Percentiles rank a stretch among this genome's conserved stretches.
These are phyloP conservation scores for Carettochelys insculpta DNA, from an alignment of 2,113 vertebrate genomes.

Conservation along the genomic window DNA sequence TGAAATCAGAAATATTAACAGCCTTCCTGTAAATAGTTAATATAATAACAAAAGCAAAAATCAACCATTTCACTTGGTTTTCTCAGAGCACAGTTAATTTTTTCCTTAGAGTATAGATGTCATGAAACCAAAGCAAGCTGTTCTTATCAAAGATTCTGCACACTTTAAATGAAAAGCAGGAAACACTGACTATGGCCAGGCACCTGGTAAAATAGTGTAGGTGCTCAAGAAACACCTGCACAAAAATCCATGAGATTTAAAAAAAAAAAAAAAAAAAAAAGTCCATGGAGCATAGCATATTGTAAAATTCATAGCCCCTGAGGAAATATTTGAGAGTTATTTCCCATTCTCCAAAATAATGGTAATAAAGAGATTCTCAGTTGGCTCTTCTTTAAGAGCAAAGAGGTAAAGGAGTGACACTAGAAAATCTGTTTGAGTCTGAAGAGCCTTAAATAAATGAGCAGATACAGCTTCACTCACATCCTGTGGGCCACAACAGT, in stretches of 20 bases:
- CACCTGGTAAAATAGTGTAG: neutral
- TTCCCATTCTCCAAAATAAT: neutral
- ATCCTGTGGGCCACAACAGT: neutral
- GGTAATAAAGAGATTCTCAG: neutral
- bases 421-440: neutral
- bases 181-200: neutral
- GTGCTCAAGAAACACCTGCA: neutral
- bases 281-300: neutral
- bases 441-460: neutral
- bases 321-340: neutral
- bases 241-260: neutral
- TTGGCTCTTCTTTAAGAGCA: neutral
- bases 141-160: neutral
- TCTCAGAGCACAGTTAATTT: neutral
- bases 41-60: neutral
- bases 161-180: neutral
- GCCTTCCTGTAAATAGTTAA: neutral
- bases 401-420: neutral
- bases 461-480: neutral
- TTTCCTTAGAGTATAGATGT: neutral
- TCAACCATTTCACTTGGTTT: neutral
- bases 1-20: constrained; percentile 17
- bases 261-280: too few species aligned
- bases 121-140: neutral
- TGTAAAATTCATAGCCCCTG: neutral